Evolutionary conservation across 1,140 invertebrate species (phyloP), one percentile per base, ranked within the genome.

Genomic region (Metaphire vulgaris): DNA sequence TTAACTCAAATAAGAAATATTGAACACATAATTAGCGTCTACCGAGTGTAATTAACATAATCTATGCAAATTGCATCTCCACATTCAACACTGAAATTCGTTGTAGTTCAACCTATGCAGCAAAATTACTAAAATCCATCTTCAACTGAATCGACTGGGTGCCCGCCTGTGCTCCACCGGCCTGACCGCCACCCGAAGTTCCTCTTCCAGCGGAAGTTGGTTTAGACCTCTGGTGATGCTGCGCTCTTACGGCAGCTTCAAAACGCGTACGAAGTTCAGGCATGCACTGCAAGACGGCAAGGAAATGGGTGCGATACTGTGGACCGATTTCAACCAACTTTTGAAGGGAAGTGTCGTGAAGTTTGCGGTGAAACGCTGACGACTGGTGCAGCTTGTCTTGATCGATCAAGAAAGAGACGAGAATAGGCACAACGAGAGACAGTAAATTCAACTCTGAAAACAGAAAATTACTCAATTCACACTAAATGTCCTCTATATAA

Each of bases 51-150:
- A n/a, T n/a, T n/a, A n/a, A n/a, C n/a, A n/a, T n/a, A n/a, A n/a
- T n/a, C n/a, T n/a, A n/a, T n/a, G n/a, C n/a, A n/a, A n/a, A n/a
- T n/a, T n/a, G n/a, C n/a, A n/a, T n/a, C n/a, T n/a, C n/a, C n/a
- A n/a, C n/a, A n/a, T n/a, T n/a, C n/a, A n/a, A n/a, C n/a, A n/a
- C n/a, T n/a, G n/a, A n/a, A n/a, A n/a, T n/a, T n/a, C n/a, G n/a
- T n/a, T n/a, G n/a, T n/a, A n/a, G n/a, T n/a, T n/a, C n/a, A n/a
- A n/a, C n/a, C 21, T 21, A 56, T 6, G 41, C 41, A 21, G 41
- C 6, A 21, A 85, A 98, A 88, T 97, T 96, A 80, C 94, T 95
- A 84, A 98, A 98, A 86, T 97, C 93, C 26, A 94, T 97, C 89
- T 96, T 97, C 68, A 98, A 89, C 86, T 95, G 94, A 81, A 98